Conservation (phyloP, 1,140 invertebrate genomes). For the Monochamus saltuarius region DNA sequence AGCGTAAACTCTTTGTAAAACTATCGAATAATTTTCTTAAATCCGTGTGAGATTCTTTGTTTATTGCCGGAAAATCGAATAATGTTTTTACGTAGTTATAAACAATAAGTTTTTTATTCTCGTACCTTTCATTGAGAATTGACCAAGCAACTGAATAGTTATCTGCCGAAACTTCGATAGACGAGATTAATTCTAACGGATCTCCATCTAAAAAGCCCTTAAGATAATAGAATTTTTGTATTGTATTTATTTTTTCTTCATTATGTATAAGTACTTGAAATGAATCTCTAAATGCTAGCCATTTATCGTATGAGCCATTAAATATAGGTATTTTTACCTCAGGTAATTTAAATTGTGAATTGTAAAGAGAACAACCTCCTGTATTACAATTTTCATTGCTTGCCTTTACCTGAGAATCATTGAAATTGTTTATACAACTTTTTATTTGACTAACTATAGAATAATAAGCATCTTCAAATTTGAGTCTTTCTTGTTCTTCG, state of each 20-base stretch:
- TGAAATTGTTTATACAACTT: too few relatives aligned
- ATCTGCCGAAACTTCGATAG: conserved; percentile 30
- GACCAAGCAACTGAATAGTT: conserved; percentile 44
- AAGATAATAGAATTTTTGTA: too few relatives aligned
- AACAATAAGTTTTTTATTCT: conserved; percentile 37
- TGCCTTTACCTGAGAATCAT: too few relatives aligned
- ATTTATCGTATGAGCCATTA: conserved; percentile 29
- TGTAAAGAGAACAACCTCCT: too few relatives aligned
- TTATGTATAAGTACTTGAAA: conserved; percentile 2
- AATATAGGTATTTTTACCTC: conserved; percentile 13
- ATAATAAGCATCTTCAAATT: too few relatives aligned
- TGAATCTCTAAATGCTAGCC: conserved; percentile 27
- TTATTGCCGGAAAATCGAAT: conserved; percentile 25
- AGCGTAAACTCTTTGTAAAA: conserved; percentile 23
- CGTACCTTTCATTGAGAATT: conserved; percentile 35
- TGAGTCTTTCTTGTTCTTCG: too few relatives aligned
- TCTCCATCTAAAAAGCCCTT: conserved; percentile 13
- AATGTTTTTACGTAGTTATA: conserved; percentile 35
- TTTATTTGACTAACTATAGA: too few relatives aligned
- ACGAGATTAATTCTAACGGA: conserved; percentile 26
- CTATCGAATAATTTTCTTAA: conserved; percentile 24
- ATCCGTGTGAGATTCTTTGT: conserved; percentile 26
- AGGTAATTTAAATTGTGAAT: background rate
- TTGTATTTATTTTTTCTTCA: conserved; percentile 12
- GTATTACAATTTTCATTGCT: too few relatives aligned